Evolutionary conservation across 2,888 invertebrate species (phyloP), one percentile per base, ranked within the genome.

Genomic region (Parnassius mnemosyne): DNA sequence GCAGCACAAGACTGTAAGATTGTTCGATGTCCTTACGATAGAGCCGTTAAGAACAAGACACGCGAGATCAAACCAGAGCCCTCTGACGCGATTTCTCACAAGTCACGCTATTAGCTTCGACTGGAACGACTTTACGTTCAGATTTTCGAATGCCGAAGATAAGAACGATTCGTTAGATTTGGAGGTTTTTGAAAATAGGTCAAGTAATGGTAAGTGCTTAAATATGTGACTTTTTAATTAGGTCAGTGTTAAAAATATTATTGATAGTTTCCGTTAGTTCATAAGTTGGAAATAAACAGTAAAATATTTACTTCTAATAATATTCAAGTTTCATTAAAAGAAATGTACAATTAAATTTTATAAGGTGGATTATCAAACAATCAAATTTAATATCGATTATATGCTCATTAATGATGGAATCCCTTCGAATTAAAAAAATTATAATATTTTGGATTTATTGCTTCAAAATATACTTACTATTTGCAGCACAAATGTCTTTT

Each of bases 1-100:
- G 59, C 87, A 92, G 59, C 89, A 92, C 70, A 92, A 91, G 71
- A 84, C 92, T 58, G 87, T 94, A 64, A 89, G 86, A 70, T 69
- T 92, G 44, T 92, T 94, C 75, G 92, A 93, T 63, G 74, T 90
- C 67, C 79, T 94, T 66, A 92, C 92, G 69, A 86, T 94, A 67
- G 92, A 93, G 66, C 93, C 93, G 11, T 71, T 93, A 65, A 76
- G 70, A 58, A 76, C 77, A 64, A 76, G 85, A 65, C 83, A 87
- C 65, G 89, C 83, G 67, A 81, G 91, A 67, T 82, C 88, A 1
- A 84, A 75, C 25, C 80, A 81, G 61, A 85, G 87, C 10, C 76
- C 81, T 53, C 65, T 91, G 59, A 82, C 88, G 58, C 88, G 89
- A 46, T 81, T 92, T 66, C 74, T 93, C 57, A 90, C 92, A 53